phyloP scores from a whole-genome alignment of 53 echinoderm and acorn worm genomes.

The Paracentrotus lividus region DNA sequence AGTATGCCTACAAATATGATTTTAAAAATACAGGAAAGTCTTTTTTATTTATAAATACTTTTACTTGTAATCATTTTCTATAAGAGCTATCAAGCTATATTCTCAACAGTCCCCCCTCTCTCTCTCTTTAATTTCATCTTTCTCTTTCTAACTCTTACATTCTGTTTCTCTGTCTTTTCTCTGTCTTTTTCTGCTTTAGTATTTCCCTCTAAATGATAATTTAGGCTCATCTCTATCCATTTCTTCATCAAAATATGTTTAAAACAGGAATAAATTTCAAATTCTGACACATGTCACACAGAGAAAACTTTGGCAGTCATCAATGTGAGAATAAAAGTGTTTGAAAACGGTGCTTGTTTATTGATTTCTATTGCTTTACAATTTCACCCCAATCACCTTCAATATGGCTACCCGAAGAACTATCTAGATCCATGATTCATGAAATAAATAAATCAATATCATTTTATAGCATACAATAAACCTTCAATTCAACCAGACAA shows the following conservation, averaged over 20 bases:
- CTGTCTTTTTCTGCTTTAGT: neutral
- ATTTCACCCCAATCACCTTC: neutral
- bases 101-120: too few species aligned
- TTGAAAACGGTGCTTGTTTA: neutral
- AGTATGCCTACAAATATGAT: too few species aligned
- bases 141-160: neutral
- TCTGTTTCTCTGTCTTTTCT: neutral
- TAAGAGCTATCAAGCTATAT: neutral
- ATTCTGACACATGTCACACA: neutral
- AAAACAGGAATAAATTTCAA: neutral
- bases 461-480: conserved; percentile 14
- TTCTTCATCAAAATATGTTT: neutral
- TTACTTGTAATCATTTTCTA: too few species aligned
- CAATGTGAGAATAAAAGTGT: neutral
- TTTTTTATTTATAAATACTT: neutral
- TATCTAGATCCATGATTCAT: conserved; percentile 3
- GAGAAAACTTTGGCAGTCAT: neutral
- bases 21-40: neutral
- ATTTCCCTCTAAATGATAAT: too few species aligned
- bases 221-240: too few species aligned
- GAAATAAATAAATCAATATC: conserved; percentile 48
- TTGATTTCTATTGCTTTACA: conserved; percentile 19
- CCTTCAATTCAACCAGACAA: neutral
- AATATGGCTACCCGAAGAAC: neutral
- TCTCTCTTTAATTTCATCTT: neutral